Conservation (phyloP, 92 coral and sea anemone species). For the Palythoa caribaeorum region DNA sequence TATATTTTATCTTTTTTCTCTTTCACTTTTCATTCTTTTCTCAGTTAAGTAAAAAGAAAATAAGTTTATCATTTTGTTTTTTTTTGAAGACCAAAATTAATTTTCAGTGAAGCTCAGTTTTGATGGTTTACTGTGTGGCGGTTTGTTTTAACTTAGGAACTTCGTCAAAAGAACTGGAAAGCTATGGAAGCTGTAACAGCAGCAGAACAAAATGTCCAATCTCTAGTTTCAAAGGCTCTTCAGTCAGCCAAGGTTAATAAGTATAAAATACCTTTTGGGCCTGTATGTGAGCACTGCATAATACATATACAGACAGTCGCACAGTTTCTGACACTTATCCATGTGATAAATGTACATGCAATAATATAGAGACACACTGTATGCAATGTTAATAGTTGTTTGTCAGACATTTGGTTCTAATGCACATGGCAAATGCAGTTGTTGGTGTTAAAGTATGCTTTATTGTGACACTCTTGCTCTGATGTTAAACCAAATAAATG, state of each 20-base stretch:
- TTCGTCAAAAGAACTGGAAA: conserved; percentile 98
- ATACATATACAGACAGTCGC: no score
- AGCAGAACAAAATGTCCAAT: conserved; percentile 90
- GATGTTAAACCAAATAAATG: not conserved
- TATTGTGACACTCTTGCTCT: not conserved
- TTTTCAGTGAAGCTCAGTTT: not conserved
- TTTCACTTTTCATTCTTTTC: no score
- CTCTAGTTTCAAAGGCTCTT: conserved; percentile 91
- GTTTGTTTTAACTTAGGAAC: conserved; percentile 75
- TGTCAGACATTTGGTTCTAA: not conserved
- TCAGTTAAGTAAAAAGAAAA: no score
- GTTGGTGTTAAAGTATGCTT: not conserved
- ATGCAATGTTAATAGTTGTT: no score
- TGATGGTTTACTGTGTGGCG: not conserved
- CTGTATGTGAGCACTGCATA: conserved; percentile 37
- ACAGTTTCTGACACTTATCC: not conserved
- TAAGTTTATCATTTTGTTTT: not conserved
- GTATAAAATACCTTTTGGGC: conserved; percentile 43
- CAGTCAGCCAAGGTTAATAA: conserved; percentile 91
- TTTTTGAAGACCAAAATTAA: not conserved
- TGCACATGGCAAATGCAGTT: not conserved
- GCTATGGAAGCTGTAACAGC: conserved; percentile 98
- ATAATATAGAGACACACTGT: not conserved
- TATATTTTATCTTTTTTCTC: no score
- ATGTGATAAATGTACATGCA: not conserved